Evolutionary conservation across 2,113 vertebrate genomes (phyloP), one percentile per base, ranked within the genome.

Genomic region (Eretmochelys imbricata): DNA sequence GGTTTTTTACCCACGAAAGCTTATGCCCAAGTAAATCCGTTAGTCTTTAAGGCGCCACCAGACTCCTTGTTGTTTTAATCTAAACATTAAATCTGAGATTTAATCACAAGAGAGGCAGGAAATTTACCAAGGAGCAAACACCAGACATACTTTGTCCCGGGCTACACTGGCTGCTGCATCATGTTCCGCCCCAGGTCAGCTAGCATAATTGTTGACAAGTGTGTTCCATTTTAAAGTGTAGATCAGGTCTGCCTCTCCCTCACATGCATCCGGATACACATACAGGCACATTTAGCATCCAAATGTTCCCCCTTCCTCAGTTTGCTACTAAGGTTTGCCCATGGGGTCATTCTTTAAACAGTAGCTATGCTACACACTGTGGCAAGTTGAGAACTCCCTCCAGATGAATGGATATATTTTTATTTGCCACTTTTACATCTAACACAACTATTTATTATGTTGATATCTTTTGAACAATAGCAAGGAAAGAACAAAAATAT

Each of bases 91-190:
- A 31, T 80, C 17, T 89, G 29, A 82, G 95, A 92, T 84, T 84
- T 48, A 89, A 10, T 62, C 54, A 75, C 1, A 79, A 69, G 90
- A 85, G n/a, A 81, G 10, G 87, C 90, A 81, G 0, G 1, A 95
- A 90, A 96, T 62, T 75, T 80, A 48, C 89, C 85, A 87, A 72
- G 46, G 85, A 94, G 87, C 38, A 95, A 92, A 84, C 42, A 82
- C 76, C 87, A 84, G 91, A 69, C 48, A 85, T 62, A 92, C 59
- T 93, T 83, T 88, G n/a, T 86, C 87, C 72, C 38, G n/a, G 59
- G 93, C 59, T 85, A 72, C 86, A 76, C 38, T 69, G 87, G 76
- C 57, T 82, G 85, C 51, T 69, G 25, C 85, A 11, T 1, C 93
- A 72, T 51, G 85, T 93, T 51, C 85, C 87, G 29, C 42, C 69